A percentile compares a stretch with the other conserved stretches of the same genome.
Evolutionary conservation across 1,140 invertebrate species (phyloP).

Genomic region (Pseudachorutes palmiensis): DNA sequence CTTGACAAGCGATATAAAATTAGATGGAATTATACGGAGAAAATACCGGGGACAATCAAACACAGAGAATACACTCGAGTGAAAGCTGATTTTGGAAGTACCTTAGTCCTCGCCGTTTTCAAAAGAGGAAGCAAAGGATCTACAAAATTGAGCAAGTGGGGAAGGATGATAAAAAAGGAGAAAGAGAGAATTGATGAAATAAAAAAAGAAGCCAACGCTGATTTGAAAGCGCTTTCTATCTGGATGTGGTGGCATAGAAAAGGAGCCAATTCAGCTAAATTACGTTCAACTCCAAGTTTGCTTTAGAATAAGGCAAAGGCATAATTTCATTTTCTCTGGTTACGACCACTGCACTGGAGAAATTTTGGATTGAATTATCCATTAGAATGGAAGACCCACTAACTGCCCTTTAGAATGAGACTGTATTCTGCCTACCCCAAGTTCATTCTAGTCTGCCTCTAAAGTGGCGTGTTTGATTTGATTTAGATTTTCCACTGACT

Average conservation of each 20-base stretch:
- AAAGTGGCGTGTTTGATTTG: slow-evolving; percentile 30
- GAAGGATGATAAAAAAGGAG: background rate
- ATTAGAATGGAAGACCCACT: background rate
- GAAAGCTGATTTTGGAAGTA: slow-evolving; percentile 2
- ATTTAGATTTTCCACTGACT: slow-evolving; percentile 32
- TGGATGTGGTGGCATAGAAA: background rate
- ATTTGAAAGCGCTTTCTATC: background rate
- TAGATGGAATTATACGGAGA: slow-evolving; percentile 5
- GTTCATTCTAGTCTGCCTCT: slow-evolving; percentile 15
- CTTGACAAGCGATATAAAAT: background rate
- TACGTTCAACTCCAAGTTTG: slow-evolving; percentile 43
- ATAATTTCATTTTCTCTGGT: slow-evolving; percentile 24
- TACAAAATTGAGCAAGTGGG: background rate
- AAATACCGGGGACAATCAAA: background rate
- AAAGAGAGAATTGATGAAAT: background rate
- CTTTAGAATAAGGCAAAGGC: slow-evolving; percentile 45
- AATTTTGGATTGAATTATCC: slow-evolving; percentile 21
- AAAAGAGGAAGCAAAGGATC: background rate
- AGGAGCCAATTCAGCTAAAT: slow-evolving; percentile 39
- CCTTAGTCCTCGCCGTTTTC: background rate
- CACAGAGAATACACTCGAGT: background rate
- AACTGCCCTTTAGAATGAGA: slow-evolving; percentile 1
- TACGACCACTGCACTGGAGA: background rate
- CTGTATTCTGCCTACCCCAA: no score
- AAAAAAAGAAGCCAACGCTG: background rate